phyloP scores from a whole-genome alignment of 2,797 vertebrate genomes.

The Pantherophis vulpinus region DNA sequence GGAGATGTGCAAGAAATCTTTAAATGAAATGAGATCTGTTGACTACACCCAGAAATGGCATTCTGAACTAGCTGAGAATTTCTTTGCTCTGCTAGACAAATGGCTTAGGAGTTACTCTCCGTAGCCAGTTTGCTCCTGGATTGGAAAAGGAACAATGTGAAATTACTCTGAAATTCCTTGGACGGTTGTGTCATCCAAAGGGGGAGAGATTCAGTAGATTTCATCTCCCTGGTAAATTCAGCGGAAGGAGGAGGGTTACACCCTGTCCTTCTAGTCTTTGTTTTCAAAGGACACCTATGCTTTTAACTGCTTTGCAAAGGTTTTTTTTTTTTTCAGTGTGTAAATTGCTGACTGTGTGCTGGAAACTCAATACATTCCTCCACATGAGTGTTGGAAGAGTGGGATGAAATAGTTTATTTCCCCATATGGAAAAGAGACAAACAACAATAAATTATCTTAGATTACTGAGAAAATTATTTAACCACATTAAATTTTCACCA shows the following conservation, averaged over 20 bases:
- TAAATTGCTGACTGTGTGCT: too few relatives aligned
- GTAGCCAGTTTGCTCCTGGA: neutral
- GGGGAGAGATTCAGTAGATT: neutral
- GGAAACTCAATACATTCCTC: too few relatives aligned
- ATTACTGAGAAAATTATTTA: too few relatives aligned
- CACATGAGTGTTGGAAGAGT: too few relatives aligned
- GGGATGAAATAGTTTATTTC: too few relatives aligned
- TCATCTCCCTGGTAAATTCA: neutral
- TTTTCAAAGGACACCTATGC: neutral
- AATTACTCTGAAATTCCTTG: neutral
- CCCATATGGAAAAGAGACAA: too few relatives aligned
- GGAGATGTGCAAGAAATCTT: neutral
- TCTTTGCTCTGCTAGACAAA: neutral
- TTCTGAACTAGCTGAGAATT: neutral
- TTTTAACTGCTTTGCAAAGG: too few relatives aligned
- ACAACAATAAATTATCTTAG: too few relatives aligned
- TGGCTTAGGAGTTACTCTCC: neutral
- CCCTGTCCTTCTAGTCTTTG: neutral
- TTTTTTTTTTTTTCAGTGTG: too few relatives aligned
- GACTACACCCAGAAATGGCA: neutral
- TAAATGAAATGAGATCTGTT: neutral
- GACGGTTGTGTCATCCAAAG: neutral
- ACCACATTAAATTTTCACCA: too few relatives aligned
- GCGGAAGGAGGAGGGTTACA: neutral
- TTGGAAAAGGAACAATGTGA: neutral